phyloP scores from a whole-genome alignment of 64 coral and sea anemone genomes.

The Hydrozoanthus tunicans region DNA sequence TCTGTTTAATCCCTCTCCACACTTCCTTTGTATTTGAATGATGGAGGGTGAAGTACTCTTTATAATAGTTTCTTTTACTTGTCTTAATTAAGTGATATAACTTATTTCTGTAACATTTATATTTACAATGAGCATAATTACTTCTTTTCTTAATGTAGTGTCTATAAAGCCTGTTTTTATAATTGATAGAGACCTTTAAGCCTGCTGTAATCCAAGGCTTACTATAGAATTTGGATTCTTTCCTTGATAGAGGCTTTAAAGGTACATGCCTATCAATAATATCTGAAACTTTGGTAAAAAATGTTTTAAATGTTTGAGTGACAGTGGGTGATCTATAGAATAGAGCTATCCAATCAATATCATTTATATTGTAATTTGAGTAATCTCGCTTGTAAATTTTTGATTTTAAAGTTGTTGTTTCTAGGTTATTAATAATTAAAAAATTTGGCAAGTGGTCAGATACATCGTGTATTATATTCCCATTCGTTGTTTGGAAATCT shows the following conservation, averaged over 20 bases:
- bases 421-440: not conserved
- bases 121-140: not conserved
- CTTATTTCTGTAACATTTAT: not conserved
- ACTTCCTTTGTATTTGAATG: slow-evolving; percentile 21
- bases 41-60: not conserved
- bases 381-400: not conserved
- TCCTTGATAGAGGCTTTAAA: not conserved
- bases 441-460: not conserved
- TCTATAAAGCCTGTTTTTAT: not conserved
- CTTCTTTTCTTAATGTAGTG: not conserved
- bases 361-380: not conserved
- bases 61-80: slow-evolving; percentile 26
- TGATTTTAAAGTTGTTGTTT: not conserved
- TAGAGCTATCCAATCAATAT: not conserved
- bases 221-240: not conserved
- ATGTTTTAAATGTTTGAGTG: not conserved
- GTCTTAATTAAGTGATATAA: slow-evolving; percentile 14
- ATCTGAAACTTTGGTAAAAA: not conserved
- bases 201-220: slow-evolving; percentile 6
- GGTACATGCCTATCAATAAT: not conserved
- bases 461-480: not conserved
- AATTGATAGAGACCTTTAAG: not conserved
- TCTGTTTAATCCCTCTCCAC: too few species aligned
- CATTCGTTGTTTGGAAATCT: not conserved
- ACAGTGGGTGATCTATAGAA: not conserved